Conservation (phyloP, 2,113 vertebrate genomes). For the Periophthalmus modestus region DNA sequence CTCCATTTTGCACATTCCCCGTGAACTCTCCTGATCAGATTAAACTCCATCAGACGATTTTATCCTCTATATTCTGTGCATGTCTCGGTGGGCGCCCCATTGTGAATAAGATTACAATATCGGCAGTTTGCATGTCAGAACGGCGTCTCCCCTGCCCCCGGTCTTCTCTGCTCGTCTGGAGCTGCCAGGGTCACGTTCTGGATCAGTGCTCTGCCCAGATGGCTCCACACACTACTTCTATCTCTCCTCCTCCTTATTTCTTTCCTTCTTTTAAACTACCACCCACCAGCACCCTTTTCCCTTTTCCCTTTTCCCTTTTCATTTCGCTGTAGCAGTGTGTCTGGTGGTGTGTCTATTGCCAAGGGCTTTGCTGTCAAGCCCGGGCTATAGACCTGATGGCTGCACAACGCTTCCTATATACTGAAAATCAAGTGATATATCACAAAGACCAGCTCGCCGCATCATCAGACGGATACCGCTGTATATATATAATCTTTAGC, state of each 20-base stretch:
- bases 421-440: constrained; percentile 38
- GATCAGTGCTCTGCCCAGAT: constrained; percentile 76
- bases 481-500: constrained; percentile 2
- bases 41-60: neutral
- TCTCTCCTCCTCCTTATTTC: constrained; percentile 6
- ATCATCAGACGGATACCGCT: constrained; percentile 7
- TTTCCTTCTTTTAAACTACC: constrained; percentile 24
- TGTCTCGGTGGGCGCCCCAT: constrained; percentile 4
- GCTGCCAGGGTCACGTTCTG: constrained; percentile 74
- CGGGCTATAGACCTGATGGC: constrained; percentile 50
- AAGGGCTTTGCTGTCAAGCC: constrained; percentile 63
- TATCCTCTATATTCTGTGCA: neutral
- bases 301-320: constrained; percentile 35
- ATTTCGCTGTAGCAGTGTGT: constrained; percentile 22
- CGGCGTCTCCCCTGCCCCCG: constrained; percentile 46
- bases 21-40: neutral
- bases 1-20: neutral
- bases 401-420: constrained; percentile 19
- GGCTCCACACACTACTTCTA: constrained; percentile 60
- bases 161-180: constrained; percentile 53
- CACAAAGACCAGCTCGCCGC: constrained; percentile 13
- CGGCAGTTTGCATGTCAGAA: constrained; percentile 51
- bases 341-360: constrained; percentile 39
- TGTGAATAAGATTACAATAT: constrained; percentile 52
- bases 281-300: constrained; percentile 33